Conservation (phyloP, 2,797 vertebrate species). For the Threskiornis aethiopicus region DNA sequence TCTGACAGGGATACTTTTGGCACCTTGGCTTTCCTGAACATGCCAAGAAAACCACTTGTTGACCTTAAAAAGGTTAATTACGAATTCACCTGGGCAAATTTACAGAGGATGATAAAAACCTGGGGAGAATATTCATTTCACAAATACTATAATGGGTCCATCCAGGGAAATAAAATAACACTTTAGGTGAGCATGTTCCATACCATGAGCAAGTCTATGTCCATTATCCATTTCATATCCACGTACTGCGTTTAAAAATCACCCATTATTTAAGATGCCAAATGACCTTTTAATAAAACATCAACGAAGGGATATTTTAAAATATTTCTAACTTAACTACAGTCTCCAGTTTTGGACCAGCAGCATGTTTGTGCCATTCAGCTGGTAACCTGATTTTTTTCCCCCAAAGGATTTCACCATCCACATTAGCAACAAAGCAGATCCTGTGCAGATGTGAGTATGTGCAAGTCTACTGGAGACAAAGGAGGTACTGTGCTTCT, state of each 20-base stretch:
- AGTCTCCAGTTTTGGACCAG: not conserved
- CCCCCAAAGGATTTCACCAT: not conserved
- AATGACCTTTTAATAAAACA: not conserved
- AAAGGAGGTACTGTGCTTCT: not conserved
- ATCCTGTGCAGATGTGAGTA: not conserved
- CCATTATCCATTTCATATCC: not conserved
- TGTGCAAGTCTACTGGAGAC: not conserved
- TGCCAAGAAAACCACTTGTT: not conserved
- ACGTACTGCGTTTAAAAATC: not conserved
- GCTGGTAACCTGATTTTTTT: not conserved
- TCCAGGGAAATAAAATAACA: not conserved
- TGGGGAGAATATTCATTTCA: not conserved
- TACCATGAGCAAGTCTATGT: not conserved
- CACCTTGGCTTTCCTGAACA: not conserved
- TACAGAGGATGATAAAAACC: not conserved
- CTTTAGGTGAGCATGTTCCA: not conserved
- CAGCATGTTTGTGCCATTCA: not conserved
- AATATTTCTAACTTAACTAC: not conserved
- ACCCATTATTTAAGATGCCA: not conserved
- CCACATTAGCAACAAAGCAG: not conserved
- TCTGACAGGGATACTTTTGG: not conserved
- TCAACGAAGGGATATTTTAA: not conserved
- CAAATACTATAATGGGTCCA: not conserved
- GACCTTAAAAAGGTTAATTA: not conserved
- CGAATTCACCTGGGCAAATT: not conserved